Base-by-base conservation (phyloP, 2,113 vertebrate species). In the Lepus europaeus region DNA sequence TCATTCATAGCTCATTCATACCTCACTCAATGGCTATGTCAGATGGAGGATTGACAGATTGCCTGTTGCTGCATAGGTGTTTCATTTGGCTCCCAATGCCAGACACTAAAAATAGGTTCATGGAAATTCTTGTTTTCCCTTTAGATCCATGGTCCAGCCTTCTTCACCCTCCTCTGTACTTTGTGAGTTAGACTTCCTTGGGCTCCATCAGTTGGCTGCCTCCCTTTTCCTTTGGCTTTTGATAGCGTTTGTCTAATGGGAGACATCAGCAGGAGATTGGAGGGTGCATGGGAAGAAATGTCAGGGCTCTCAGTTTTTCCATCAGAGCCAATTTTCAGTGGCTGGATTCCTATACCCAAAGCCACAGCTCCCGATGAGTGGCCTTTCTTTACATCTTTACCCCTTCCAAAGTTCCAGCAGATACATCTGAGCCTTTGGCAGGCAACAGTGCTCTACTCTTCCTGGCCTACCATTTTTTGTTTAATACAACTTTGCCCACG, bases 161-260 rank as follows among this genome's bases (percentile, higher is more conserved):
- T 79, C 27, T 89, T 4, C 33, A 63, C 23, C 25, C 23, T 53
- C 9, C 23, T 69, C 25, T 79, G n/a, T 29, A 23, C 17, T 23
- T 64, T 74, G 23, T 63, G 83, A 78, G 20, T 45, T 59, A n/a
- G 39, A 36, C 31, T 6, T 61, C 20, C n/a, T 74, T 59, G 64
- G 88, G 1, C 51, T 82, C 59, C 13, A 51, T 29, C 53, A 82
- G 13, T 5, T 29, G 23, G 4, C 29, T 39, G 29, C 8, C 6
- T 80, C 25, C 83, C n/a, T 68, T 90, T 73, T n/a, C 39, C 33
- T 95, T 25, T 83, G 76, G 29, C 73, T 68, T 89, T 27, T 56
- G n/a, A 53, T 16, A 90, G 59, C 12, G 9, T 83, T 85, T 82
- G 29, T 63, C 13, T 61, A 56, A 14, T 87, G 87, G 22, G 66